Conservation (phyloP, 1,140 invertebrate genomes). For the Drosophila nigrodunni region DNA sequence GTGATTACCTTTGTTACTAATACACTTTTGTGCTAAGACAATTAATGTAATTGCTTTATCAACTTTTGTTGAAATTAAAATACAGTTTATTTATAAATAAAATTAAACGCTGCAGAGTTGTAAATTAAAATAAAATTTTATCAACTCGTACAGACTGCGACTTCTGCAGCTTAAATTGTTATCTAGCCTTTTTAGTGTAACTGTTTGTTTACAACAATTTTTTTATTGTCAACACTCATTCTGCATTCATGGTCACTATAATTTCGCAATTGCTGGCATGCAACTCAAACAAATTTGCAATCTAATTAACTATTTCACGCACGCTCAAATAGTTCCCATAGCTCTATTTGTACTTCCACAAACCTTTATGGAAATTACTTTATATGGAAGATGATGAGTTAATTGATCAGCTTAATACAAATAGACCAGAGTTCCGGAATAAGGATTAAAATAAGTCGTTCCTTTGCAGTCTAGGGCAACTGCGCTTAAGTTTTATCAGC, state of each 20-base stretch:
- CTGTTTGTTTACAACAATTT: background rate
- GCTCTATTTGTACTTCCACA: slow-evolving; percentile 1
- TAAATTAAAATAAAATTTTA: no score
- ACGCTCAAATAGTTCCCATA: slow-evolving; percentile 3
- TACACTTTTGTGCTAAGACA: no score
- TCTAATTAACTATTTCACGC: slow-evolving; percentile 13
- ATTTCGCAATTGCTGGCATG: slow-evolving; percentile 6
- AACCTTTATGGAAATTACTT: background rate
- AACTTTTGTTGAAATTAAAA: no score
- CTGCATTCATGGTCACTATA: slow-evolving; percentile 16
- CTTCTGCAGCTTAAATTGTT: background rate
- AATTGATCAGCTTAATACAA: background rate
- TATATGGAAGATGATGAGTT: background rate
- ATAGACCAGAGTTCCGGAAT: background rate
- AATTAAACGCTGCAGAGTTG: no score
- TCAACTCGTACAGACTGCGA: no score
- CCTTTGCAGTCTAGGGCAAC: no score
- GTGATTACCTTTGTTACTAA: no score
- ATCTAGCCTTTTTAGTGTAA: background rate
- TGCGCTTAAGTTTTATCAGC: no score
- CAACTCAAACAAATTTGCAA: slow-evolving; percentile 3
- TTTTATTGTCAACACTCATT: background rate
- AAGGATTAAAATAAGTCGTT: no score
- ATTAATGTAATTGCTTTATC: no score
- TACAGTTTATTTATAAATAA: no score